phyloP scores from a whole-genome alignment of 2,888 invertebrate species.

The Rotaria macrura region DNA sequence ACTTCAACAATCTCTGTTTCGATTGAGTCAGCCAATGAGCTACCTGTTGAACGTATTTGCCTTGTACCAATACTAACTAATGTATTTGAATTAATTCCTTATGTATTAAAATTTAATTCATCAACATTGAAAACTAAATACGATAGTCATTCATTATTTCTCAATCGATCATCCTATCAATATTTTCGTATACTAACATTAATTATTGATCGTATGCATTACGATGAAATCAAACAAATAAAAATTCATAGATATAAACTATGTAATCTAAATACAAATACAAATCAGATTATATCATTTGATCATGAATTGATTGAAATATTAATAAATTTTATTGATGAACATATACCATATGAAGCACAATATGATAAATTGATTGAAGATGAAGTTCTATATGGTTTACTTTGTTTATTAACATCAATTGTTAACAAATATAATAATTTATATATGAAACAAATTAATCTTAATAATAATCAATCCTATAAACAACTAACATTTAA shows the following conservation, averaged over 20 bases:
- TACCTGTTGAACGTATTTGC: not conserved
- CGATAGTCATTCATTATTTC: not conserved
- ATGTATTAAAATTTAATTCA: not conserved
- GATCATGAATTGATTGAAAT: conserved; percentile 13
- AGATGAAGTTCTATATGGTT: conserved; percentile 19
- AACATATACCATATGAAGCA: not conserved
- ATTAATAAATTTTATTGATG: not conserved
- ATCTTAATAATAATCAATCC: not conserved
- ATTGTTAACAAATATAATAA: conserved; percentile 9
- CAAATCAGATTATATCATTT: not conserved
- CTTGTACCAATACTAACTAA: not conserved
- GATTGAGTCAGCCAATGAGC: not conserved
- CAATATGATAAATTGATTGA: conserved; percentile 4
- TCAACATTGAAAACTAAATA: not conserved
- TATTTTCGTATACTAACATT: conserved; percentile 7
- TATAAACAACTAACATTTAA: conserved; percentile 18
- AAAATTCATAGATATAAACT: not conserved
- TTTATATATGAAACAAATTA: not conserved
- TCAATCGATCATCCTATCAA: not conserved
- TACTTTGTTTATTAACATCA: conserved; percentile 18
- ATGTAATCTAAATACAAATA: not conserved
- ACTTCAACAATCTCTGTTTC: not conserved
- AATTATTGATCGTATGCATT: conserved; percentile 1
- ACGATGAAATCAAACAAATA: conserved; percentile 1
- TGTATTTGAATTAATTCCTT: conserved; percentile 12